Percentiles rank a stretch among this genome's conserved stretches.
Evolutionary conservation across 2,888 invertebrate species (phyloP).

Genomic region (Alsophila aescularia): DNA sequence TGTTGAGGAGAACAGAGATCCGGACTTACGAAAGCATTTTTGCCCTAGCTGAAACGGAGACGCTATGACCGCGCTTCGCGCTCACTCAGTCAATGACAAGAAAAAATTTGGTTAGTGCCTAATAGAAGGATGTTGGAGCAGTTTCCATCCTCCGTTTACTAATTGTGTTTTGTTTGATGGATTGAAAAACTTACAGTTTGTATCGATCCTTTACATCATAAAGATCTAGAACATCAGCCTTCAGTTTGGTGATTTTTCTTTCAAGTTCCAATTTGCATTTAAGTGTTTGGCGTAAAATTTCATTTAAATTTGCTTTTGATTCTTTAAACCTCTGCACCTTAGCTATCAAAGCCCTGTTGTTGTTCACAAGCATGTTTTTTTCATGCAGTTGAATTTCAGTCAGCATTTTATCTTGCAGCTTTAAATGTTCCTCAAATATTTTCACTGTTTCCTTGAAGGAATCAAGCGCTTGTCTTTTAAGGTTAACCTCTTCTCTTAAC

Average conservation of each 20-base stretch:
- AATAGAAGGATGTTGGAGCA: no score
- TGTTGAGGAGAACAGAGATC: no score
- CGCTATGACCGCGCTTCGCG: no score
- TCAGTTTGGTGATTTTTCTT: slow-evolving; percentile 94
- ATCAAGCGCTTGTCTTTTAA: slow-evolving; percentile 94
- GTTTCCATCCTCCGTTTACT: no score
- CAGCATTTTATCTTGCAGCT: slow-evolving; percentile 91
- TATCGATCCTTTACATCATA: slow-evolving; percentile 92
- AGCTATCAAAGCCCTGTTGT: slow-evolving; percentile 89
- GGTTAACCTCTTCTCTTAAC: slow-evolving; percentile 89
- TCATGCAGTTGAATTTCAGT: slow-evolving; percentile 94
- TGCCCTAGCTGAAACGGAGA: no score
- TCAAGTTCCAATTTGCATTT: slow-evolving; percentile 92
- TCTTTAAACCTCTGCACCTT: slow-evolving; percentile 90
- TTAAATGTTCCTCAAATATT: slow-evolving; percentile 95
- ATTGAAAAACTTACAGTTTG: slow-evolving; percentile 90
- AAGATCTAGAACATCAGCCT: slow-evolving; percentile 93
- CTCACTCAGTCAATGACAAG: no score
- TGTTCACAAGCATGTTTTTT: slow-evolving; percentile 90
- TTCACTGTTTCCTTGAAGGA: slow-evolving; percentile 94
- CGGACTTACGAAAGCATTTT: no score
- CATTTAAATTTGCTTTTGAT: slow-evolving; percentile 90
- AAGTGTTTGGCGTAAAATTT: slow-evolving; percentile 90
- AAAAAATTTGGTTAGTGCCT: no score
- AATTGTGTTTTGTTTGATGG: no score